phyloP scores from a whole-genome alignment of 2,113 vertebrate species.

The Thunnus maccoyii region DNA sequence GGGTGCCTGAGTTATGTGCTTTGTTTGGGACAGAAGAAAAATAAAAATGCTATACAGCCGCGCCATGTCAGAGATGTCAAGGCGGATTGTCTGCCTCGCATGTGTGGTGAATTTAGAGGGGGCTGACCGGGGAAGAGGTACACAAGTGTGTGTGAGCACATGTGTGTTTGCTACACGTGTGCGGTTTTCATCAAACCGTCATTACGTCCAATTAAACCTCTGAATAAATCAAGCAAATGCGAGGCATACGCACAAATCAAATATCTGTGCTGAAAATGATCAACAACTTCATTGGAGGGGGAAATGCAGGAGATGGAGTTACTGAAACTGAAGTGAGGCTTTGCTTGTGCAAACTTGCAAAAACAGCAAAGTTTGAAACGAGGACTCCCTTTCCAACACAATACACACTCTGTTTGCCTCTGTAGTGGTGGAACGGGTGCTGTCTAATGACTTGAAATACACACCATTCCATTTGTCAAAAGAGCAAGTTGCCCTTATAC shows the following conservation, averaged over 20 bases:
- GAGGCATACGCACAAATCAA: conserved; percentile 12
- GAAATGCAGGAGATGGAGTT: not conserved
- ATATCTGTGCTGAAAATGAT: conserved; percentile 15
- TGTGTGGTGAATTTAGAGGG: conserved; percentile 53
- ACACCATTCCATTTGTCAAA: conserved; percentile 64
- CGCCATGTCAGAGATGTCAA: conserved; percentile 48
- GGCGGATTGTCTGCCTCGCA: conserved; percentile 49
- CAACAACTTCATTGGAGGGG: conserved; percentile 9
- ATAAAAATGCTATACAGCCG: conserved; percentile 73
- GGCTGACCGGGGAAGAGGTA: conserved; percentile 6
- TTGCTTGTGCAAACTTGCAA: conserved; percentile 1
- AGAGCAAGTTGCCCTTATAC: conserved; percentile 41
- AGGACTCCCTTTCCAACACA: conserved; percentile 38
- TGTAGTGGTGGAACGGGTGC: conserved; percentile 3
- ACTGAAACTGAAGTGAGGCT: not conserved
- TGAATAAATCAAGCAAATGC: conserved; percentile 39
- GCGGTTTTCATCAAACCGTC: conserved; percentile 41
- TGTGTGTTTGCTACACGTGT: conserved; percentile 1
- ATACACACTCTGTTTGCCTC: conserved; percentile 56
- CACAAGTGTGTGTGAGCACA: not conserved
- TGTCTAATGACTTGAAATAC: conserved; percentile 62
- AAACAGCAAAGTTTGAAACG: conserved; percentile 3
- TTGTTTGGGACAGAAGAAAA: conserved; percentile 75
- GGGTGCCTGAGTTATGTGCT: conserved; percentile 72
- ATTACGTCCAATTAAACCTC: conserved; percentile 37